phyloP scores from a whole-genome alignment of 2,113 vertebrate species.

The Collichthys lucidus region DNA sequence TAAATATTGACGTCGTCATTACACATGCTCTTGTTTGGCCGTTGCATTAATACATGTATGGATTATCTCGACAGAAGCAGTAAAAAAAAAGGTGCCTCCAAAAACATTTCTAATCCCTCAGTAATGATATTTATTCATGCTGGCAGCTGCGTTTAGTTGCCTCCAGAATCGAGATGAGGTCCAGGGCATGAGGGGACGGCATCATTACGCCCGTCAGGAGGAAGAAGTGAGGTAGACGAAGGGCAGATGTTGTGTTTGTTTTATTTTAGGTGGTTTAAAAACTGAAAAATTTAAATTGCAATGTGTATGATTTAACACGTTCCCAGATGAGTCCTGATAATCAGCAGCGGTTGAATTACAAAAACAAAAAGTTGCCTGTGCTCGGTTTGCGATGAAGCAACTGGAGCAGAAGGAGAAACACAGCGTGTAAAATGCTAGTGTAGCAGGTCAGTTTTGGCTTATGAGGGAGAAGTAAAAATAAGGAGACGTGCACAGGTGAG shows the following conservation, averaged over 20 bases:
- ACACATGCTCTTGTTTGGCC: not conserved
- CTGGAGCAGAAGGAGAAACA: not conserved
- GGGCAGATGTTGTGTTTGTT: not conserved
- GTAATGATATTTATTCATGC: not conserved
- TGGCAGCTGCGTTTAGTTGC: not conserved
- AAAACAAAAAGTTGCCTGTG: not conserved
- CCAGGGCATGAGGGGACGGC: not conserved
- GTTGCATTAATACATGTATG: not conserved
- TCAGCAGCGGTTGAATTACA: not conserved
- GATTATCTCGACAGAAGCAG: not conserved
- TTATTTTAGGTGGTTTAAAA: not conserved
- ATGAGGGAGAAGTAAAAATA: not conserved
- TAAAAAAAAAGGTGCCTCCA: not conserved
- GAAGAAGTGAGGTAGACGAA: not conserved
- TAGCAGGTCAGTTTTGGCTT: no score
- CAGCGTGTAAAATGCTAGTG: not conserved
- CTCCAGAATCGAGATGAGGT: not conserved
- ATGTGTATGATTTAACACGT: not conserved
- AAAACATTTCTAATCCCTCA: not conserved
- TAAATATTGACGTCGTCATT: not conserved
- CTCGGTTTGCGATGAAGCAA: not conserved
- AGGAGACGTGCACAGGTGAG: not conserved
- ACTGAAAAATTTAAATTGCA: not conserved
- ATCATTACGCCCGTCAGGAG: not conserved
- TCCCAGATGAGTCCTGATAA: not conserved